Percentiles rank a stretch among this genome's conserved stretches.
Evolutionary conservation across 2,888 invertebrate genomes (phyloP).

Genomic region (Drosophila pegasa): DNA sequence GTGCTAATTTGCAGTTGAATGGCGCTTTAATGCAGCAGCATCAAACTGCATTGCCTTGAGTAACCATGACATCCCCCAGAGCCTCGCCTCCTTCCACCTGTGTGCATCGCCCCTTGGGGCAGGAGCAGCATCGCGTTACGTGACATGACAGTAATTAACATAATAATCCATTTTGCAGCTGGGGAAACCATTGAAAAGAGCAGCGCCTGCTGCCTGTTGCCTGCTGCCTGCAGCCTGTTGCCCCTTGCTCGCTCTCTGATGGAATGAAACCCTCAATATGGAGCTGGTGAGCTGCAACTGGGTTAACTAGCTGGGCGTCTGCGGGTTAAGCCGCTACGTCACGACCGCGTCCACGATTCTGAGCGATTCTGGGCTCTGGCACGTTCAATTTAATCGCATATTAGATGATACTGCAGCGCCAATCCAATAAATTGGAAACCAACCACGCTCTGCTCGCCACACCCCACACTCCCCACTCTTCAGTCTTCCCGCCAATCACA

Average conservation of each 20-base stretch:
- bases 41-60: constrained; percentile 33
- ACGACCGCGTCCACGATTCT: constrained; percentile 46
- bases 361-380: constrained; percentile 30
- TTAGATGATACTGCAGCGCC: constrained; percentile 56
- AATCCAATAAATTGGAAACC: constrained; percentile 61
- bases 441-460: constrained; percentile 5
- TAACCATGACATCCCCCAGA: constrained; percentile 2
- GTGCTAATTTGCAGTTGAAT: constrained; percentile 72
- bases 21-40: constrained; percentile 50
- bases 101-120: neutral
- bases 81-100: neutral
- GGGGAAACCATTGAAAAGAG: constrained; percentile 37
- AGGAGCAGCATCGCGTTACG: constrained; percentile 45
- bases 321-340: constrained; percentile 61
- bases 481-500: neutral
- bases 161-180: constrained; percentile 72
- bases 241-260: neutral
- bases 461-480: neutral
- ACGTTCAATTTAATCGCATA: constrained; percentile 69
- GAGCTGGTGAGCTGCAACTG: constrained; percentile 39
- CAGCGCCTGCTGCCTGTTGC: constrained; percentile 22
- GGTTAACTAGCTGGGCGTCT: constrained; percentile 75
- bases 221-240: constrained; percentile 21
- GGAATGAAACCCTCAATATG: constrained; percentile 16
- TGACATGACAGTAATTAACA: constrained; percentile 76